Conservation (phyloP, 2,113 vertebrate species). For the Petromus typicus region DNA sequence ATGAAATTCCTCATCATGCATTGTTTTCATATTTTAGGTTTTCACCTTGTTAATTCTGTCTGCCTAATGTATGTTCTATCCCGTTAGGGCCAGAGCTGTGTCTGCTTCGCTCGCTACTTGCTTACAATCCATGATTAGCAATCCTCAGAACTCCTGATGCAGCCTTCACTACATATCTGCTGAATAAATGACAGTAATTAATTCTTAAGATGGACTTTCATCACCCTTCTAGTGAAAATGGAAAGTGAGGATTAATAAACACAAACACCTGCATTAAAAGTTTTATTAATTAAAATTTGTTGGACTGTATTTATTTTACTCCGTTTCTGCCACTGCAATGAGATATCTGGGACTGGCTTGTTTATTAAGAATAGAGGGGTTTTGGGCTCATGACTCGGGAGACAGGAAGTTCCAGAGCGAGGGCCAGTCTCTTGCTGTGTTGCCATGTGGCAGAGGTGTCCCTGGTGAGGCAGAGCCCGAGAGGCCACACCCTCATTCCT, state of each 20-base stretch:
- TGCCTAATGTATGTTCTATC: background rate
- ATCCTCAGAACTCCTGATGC: background rate
- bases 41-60: background rate
- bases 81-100: fast-evolving
- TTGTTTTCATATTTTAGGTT: background rate
- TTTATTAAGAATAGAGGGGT: background rate
- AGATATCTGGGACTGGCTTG: no score
- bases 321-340: background rate
- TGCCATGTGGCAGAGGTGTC: fast-evolving
- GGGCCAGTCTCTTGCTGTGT: background rate
- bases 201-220: background rate
- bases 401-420: background rate
- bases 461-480: background rate
- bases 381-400: no score
- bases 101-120: background rate
- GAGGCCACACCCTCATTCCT: background rate
- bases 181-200: background rate
- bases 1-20: no score
- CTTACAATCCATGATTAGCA: background rate
- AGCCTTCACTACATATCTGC: background rate
- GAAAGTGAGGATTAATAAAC: background rate
- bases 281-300: background rate
- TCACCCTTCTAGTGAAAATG: background rate
- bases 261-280: background rate
- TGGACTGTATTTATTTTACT: background rate